Percentiles rank a stretch among this genome's conserved stretches.
Conservation (phyloP, 1,140 invertebrate species). For the Drosophila asahinai region DNA sequence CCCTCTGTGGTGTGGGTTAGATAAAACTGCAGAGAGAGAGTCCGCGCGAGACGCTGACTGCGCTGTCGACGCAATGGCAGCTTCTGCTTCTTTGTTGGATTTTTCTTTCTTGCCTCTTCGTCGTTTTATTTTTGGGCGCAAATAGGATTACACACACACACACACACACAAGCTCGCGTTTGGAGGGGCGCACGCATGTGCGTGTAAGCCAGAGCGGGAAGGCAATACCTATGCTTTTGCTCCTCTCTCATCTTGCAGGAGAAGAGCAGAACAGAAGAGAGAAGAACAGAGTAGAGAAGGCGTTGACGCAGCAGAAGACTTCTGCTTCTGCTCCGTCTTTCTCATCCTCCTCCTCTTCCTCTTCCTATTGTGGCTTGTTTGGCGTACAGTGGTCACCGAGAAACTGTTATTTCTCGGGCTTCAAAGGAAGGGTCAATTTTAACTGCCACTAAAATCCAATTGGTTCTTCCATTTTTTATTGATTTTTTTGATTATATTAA, state of each 20-base stretch:
- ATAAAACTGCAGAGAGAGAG: constrained; percentile 65
- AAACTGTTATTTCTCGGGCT: background rate
- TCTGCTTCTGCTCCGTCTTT: constrained; percentile 21
- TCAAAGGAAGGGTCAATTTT: background rate
- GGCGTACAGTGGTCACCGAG: background rate
- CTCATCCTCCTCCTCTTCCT: background rate
- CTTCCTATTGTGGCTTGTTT: background rate
- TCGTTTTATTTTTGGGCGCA: constrained; percentile 67
- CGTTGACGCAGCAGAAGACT: constrained; percentile 19
- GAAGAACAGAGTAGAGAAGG: constrained; percentile 2
- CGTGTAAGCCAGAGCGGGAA: constrained; percentile 40
- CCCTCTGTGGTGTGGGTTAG: constrained; percentile 69
- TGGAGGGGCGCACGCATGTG: constrained; percentile 19
- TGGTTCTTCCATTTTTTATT: background rate
- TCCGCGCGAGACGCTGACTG: constrained; percentile 21
- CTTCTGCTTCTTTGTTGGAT: constrained; percentile 69
- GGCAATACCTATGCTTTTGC: constrained; percentile 3
- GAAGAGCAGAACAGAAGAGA: constrained; percentile 3
- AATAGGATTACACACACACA: constrained; percentile 71
- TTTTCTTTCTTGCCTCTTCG: constrained; percentile 58
- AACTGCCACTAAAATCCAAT: background rate
- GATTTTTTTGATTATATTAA: background rate
- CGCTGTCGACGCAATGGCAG: constrained; percentile 49
- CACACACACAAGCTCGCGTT: constrained; percentile 3
- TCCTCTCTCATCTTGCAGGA: constrained; percentile 28